These are phyloP conservation scores for Eonycteris spelaea DNA, from an alignment of 2,113 vertebrate genomes.

Conservation along the genomic window DNA sequence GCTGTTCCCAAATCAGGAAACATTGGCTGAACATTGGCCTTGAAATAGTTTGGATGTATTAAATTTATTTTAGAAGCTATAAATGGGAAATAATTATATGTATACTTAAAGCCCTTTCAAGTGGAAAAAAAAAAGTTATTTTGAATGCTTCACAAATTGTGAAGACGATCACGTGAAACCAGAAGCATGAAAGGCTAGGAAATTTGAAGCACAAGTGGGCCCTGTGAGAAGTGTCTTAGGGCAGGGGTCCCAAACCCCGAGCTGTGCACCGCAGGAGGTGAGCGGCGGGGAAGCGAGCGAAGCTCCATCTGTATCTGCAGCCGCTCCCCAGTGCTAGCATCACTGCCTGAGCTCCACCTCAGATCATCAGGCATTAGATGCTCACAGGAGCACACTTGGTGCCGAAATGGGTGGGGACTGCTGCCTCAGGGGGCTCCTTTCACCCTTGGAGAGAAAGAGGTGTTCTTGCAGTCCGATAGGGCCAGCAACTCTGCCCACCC, in stretches of 20 bases:
- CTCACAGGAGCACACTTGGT: too few relatives aligned
- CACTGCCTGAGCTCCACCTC: too few relatives aligned
- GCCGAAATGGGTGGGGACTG: too few relatives aligned
- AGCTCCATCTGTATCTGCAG: too few relatives aligned
- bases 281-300: too few relatives aligned
- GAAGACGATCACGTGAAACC: neutral
- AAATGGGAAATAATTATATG: neutral
- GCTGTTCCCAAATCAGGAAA: neutral
- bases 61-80: neutral
- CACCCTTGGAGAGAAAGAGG: neutral
- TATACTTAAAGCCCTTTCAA: neutral
- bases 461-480: neutral
- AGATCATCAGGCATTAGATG: too few relatives aligned
- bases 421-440: neutral
- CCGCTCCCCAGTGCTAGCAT: too few relatives aligned
- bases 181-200: neutral
- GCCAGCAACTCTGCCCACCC: neutral
- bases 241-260: too few relatives aligned
- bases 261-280: too few relatives aligned
- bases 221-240: neutral
- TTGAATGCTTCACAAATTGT: neutral
- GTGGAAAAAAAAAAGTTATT: neutral
- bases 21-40: neutral
- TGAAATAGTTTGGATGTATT: conserved; percentile 1
- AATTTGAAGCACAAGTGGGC: neutral